Evolutionary conservation across 1,140 invertebrate genomes (phyloP).

Genomic region (Geopemphigus sp.): DNA sequence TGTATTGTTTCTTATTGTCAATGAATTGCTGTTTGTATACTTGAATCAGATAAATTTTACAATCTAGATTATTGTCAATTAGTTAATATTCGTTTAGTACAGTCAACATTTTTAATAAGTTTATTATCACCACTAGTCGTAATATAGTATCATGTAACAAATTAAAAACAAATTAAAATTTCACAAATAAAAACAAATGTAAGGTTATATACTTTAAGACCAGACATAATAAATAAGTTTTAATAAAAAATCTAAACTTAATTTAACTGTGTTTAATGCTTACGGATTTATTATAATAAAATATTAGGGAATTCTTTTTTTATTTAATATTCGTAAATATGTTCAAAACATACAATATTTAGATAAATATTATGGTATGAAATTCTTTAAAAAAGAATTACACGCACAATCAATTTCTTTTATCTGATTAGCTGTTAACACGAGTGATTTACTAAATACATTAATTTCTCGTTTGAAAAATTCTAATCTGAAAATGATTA

Average conservation of each 20-base stretch:
- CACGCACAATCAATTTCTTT: slow-evolving; percentile 15
- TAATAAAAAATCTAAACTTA: neutral
- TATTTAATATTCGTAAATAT: neutral
- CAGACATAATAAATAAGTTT: no score
- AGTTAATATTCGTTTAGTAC: no score
- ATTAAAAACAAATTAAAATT: no score
- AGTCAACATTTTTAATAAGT: no score
- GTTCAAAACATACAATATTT: neutral
- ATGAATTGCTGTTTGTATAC: no score
- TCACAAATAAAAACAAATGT: no score
- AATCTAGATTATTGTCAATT: no score
- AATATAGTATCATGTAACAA: no score
- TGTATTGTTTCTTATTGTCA: no score
- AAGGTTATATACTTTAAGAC: no score
- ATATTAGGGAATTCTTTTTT: neutral
- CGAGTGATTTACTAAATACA: slow-evolving; percentile 25
- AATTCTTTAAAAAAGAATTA: slow-evolving; percentile 17
- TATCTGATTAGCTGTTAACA: neutral
- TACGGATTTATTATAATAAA: neutral
- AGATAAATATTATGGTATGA: slow-evolving; percentile 16
- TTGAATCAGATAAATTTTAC: no score
- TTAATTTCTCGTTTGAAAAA: slow-evolving; percentile 43
- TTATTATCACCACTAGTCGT: no score
- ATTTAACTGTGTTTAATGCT: neutral
- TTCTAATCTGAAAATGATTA: slow-evolving; percentile 28